These are phyloP conservation scores for Drosophila tropicalis DNA, from an alignment of 1,140 invertebrate genomes.

Conservation along the genomic window DNA sequence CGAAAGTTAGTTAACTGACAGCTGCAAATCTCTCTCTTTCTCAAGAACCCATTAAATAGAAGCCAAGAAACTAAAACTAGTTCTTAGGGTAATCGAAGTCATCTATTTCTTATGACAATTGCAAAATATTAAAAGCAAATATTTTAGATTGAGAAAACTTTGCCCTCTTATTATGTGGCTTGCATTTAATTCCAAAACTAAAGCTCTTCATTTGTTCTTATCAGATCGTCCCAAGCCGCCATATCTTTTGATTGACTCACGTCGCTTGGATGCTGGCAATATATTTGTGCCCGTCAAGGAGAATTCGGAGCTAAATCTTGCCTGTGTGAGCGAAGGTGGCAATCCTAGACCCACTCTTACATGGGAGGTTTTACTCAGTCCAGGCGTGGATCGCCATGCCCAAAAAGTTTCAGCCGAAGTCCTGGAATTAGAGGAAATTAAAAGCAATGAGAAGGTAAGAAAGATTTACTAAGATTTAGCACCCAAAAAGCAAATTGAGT, in stretches of 20 bases:
- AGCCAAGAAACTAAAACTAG: no score
- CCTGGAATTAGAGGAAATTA: constrained; percentile 81
- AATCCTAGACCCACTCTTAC: constrained; percentile 89
- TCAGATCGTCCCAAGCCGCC: constrained; percentile 90
- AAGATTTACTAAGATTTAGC: constrained; percentile 26
- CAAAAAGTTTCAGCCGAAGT: constrained; percentile 82
- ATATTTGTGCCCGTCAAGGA: constrained; percentile 92
- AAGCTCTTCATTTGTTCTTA: constrained; percentile 22
- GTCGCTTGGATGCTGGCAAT: constrained; percentile 91
- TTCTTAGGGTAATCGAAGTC: no score
- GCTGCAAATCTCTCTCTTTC: no score
- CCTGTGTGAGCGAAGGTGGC: constrained; percentile 92
- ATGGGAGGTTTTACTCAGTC: constrained; percentile 88
- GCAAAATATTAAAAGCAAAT: no score
- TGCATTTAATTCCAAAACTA: background rate
- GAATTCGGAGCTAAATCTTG: constrained; percentile 90
- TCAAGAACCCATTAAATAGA: no score
- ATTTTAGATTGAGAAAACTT: no score
- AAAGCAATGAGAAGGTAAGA: constrained; percentile 78
- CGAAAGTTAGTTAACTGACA: no score
- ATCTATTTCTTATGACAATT: no score
- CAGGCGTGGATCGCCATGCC: constrained; percentile 84
- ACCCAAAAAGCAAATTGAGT: background rate
- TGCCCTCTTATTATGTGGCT: background rate
- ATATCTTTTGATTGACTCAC: constrained; percentile 91